Evolutionary conservation across 2,888 invertebrate genomes (phyloP).

Genomic region (Eupithecia tripunctaria): DNA sequence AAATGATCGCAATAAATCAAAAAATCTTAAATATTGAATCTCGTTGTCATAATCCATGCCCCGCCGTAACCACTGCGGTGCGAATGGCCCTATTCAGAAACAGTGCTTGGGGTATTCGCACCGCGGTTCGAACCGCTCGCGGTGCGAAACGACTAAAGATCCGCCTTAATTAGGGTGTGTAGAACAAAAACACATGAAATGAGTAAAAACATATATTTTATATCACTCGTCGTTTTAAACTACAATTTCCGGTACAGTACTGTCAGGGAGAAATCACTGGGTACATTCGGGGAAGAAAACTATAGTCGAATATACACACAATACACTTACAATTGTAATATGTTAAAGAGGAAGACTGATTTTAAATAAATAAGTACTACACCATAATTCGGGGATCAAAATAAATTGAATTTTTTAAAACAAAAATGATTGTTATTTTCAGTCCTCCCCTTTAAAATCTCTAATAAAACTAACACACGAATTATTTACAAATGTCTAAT

Average conservation of each 20-base stretch:
- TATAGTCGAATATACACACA: conserved; percentile 66
- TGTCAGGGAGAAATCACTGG: conserved; percentile 45
- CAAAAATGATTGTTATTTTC: conserved; percentile 26
- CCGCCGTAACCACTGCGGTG: too few relatives aligned
- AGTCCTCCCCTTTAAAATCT: conserved; percentile 42
- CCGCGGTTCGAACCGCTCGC: too few relatives aligned
- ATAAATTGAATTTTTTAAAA: neutral
- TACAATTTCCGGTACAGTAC: conserved; percentile 60
- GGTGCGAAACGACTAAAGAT: too few relatives aligned
- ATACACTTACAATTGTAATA: conserved; percentile 54
- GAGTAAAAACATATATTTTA: conserved; percentile 84
- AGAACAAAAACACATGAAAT: conserved; percentile 65
- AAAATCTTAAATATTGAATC: too few relatives aligned
- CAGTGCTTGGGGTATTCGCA: too few relatives aligned
- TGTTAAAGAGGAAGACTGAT: conserved; percentile 35
- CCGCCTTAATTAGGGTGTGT: too few relatives aligned
- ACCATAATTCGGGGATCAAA: neutral
- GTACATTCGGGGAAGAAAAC: conserved; percentile 60
- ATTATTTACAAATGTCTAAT: conserved; percentile 62
- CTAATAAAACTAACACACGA: conserved; percentile 58
- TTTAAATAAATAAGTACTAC: conserved; percentile 16
- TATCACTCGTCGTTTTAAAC: conserved; percentile 76
- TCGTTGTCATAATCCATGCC: too few relatives aligned
- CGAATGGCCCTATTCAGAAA: too few relatives aligned
- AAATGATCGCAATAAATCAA: too few relatives aligned